phyloP scores from a whole-genome alignment of 2,888 invertebrate genomes.

The Mythimna vitellina region DNA sequence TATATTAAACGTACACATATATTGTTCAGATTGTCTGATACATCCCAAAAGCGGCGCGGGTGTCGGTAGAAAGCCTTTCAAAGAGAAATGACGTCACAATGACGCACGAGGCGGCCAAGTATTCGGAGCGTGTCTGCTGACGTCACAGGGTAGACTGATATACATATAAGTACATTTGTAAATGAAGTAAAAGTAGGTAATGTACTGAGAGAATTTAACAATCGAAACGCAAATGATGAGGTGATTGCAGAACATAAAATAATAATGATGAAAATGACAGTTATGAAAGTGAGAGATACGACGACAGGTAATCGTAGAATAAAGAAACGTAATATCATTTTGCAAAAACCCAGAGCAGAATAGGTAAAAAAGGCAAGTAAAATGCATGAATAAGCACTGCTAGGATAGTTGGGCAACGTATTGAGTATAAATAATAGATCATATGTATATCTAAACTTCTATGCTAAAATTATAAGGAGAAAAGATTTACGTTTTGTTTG shows the following conservation, averaged over 20 bases:
- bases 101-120: slow-evolving; percentile 78
- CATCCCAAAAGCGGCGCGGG: slow-evolving; percentile 54
- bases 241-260: slow-evolving; percentile 6
- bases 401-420: too few relatives aligned
- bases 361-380: too few relatives aligned
- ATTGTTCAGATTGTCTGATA: slow-evolving; percentile 40
- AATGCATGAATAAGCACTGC: too few relatives aligned
- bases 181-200: background rate
- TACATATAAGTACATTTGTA: background rate
- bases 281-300: background rate
- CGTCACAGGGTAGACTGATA: slow-evolving; percentile 71
- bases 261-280: background rate
- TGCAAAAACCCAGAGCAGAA: background rate
- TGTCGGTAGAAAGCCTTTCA: slow-evolving; percentile 58
- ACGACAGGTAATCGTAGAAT: background rate
- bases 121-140: slow-evolving; percentile 79
- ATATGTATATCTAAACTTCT: too few relatives aligned
- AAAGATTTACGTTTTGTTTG: too few relatives aligned
- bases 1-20: slow-evolving; percentile 36
- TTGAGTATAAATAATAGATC: too few relatives aligned
- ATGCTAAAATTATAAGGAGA: too few relatives aligned
- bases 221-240: background rate
- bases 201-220: background rate
- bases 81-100: slow-evolving; percentile 74
- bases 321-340: background rate